Evolutionary conservation across 1,140 invertebrate species (phyloP).

Genomic region (Trachymyrmex cornetzi): DNA sequence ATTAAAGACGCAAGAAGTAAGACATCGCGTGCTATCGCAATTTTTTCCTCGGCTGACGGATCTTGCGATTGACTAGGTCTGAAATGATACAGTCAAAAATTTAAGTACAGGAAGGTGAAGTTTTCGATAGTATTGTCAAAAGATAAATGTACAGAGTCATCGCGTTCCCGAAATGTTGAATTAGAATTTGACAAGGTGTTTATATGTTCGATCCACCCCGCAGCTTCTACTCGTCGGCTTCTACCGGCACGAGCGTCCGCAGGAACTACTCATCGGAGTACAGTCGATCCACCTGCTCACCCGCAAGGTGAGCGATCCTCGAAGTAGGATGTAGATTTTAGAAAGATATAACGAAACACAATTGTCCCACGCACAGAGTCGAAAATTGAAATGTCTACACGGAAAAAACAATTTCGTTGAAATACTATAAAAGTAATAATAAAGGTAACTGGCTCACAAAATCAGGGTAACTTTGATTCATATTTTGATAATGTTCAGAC

Average conservation of each 20-base stretch:
- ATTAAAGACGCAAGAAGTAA: not conserved
- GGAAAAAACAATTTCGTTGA: no score
- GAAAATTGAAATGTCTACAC: not conserved
- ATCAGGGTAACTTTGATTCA: no score
- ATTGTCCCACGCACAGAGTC: not conserved
- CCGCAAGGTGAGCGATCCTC: slow-evolving; percentile 76
- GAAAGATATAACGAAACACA: not conserved
- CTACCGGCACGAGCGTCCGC: slow-evolving; percentile 68
- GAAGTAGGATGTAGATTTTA: slow-evolving; percentile 17
- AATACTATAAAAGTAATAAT: no score
- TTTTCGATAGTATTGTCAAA: not conserved
- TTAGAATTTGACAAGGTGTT: slow-evolving; percentile 51
- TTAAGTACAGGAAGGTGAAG: not conserved
- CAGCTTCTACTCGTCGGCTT: slow-evolving; percentile 73
- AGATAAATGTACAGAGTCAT: not conserved
- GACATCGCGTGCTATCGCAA: not conserved
- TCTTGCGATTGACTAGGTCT: not conserved
- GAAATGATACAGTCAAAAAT: not conserved
- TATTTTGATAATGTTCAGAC: no score
- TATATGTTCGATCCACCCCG: slow-evolving; percentile 66
- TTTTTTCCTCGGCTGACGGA: not conserved
- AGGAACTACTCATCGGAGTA: slow-evolving; percentile 72
- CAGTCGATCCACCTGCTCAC: slow-evolving; percentile 76
- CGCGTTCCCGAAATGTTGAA: slow-evolving; percentile 43
- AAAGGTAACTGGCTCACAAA: no score